Conservation (phyloP, 2,797 vertebrate species). For the Oreortyx pictus region DNA sequence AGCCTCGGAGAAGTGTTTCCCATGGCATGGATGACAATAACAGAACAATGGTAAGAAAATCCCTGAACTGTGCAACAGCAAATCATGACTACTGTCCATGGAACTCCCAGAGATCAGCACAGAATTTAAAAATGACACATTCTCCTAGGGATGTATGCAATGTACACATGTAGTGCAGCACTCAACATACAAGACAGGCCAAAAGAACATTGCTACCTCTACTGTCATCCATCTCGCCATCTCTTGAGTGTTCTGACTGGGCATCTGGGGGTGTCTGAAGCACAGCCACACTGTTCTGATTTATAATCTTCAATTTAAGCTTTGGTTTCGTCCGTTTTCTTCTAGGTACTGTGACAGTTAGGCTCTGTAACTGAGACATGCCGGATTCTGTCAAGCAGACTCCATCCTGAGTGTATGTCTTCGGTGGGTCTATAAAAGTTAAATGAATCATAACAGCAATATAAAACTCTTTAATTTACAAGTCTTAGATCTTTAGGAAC, state of each 20-base stretch:
- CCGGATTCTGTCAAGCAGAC: slow-evolving; percentile 98
- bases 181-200: slow-evolving; percentile 10
- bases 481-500: slow-evolving; percentile 32
- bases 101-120: background rate
- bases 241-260: slow-evolving; percentile 90
- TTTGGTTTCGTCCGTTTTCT: slow-evolving; percentile 96
- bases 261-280: slow-evolving; percentile 93
- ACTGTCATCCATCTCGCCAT: slow-evolving; percentile 92
- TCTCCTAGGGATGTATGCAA: background rate
- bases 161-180: background rate
- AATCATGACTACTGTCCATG: background rate
- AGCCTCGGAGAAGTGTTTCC: background rate
- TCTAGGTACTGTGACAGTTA: slow-evolving; percentile 90
- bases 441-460: slow-evolving; percentile 64
- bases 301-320: slow-evolving; percentile 98
- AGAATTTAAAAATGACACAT: background rate
- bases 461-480: slow-evolving; percentile 49
- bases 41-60: background rate
- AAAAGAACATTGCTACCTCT: slow-evolving; percentile 84
- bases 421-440: slow-evolving; percentile 88
- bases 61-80: background rate
- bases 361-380: slow-evolving; percentile 95
- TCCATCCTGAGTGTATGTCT: slow-evolving; percentile 98
- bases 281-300: slow-evolving; percentile 98
- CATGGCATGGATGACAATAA: background rate